Base-by-base conservation (phyloP, 1,140 invertebrate species). In the Drosophila lacertosa region DNA sequence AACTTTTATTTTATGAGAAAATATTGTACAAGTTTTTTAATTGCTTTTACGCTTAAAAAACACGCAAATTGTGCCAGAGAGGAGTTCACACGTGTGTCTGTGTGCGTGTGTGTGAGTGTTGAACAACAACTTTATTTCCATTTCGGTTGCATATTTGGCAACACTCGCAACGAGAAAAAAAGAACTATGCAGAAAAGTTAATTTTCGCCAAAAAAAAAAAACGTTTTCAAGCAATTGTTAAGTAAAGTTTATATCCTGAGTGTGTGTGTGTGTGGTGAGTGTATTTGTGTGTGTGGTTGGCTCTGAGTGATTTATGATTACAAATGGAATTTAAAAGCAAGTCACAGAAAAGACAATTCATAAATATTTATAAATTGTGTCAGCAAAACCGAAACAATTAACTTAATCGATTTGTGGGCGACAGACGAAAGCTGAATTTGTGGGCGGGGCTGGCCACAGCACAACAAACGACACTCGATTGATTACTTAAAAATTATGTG, bases 401-500 rank as follows among this genome's bases (percentile, higher is more conserved):
- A 76, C 24, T 73, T 64, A 76, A 76, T 76, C 64, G 74, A 76
- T 76, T 76, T 66, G 60, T 42, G 65, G 57, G 57, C 44, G 63
- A 35, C 22, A 15, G 57, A 51, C 44, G 63, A 35, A 15, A 15
- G 9, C 15, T 9, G 44, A n/a, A 9, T 2, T 2, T 6, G 20
- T 6, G 13, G 58, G 44, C 20, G 26, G 15, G 7, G 20, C 18
- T 29, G 9, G 15, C 15, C 22, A 47, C 2, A 37, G 29, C 53
- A 48, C 2, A 37, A 35, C 53, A 48, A 50, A 68, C 42, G 50
- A 57, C 42, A 40, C 33, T 54, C 66, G 42, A 79, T 76, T 50
- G 50, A 65, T 78, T 67, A 58, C 73, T 71, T 73, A 72, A 82
- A 73, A 89, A 75, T 82, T 78, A 88, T 88, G 82, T 88, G 82